Conservation (phyloP, 1,140 invertebrate genomes). For the Anthonomus grandis region DNA sequence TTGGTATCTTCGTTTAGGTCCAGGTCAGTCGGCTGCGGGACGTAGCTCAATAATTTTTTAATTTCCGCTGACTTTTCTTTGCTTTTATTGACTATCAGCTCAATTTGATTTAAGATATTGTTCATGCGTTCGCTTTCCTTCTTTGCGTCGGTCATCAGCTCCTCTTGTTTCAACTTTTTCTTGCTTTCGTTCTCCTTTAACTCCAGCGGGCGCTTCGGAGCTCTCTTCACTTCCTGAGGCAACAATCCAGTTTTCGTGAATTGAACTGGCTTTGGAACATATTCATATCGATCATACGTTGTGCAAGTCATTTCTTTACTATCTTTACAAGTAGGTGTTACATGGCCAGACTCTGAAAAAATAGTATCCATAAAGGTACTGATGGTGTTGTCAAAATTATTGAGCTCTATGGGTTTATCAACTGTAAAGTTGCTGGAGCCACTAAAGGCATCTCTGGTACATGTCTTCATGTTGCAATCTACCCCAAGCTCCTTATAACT, state of each 20-base stretch:
- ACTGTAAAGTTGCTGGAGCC: neutral
- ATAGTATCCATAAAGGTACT: constrained; percentile 4
- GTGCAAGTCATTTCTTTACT: neutral
- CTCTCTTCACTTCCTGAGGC: neutral
- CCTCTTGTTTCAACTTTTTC: neutral
- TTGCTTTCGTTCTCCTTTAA: neutral
- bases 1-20: neutral
- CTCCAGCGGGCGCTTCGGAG: neutral
- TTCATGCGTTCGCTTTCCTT: neutral
- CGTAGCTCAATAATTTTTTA: neutral
- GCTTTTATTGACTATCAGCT: constrained; percentile 9
- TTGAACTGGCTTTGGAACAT: neutral
- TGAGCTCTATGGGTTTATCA: too few relatives aligned
- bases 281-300: neutral
- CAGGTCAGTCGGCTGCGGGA: neutral
- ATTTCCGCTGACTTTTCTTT: constrained; percentile 7
- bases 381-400: neutral
- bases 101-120: constrained; percentile 4
- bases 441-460: neutral
- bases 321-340: neutral
- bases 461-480: neutral
- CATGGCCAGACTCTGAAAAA: neutral
- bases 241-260: constrained; percentile 5
- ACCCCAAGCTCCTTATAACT: neutral
- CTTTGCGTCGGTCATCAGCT: neutral